A percentile compares a stretch with the other conserved stretches of the same genome.
Conservation (phyloP, 2,888 invertebrate genomes). For the Phalangium opilio region DNA sequence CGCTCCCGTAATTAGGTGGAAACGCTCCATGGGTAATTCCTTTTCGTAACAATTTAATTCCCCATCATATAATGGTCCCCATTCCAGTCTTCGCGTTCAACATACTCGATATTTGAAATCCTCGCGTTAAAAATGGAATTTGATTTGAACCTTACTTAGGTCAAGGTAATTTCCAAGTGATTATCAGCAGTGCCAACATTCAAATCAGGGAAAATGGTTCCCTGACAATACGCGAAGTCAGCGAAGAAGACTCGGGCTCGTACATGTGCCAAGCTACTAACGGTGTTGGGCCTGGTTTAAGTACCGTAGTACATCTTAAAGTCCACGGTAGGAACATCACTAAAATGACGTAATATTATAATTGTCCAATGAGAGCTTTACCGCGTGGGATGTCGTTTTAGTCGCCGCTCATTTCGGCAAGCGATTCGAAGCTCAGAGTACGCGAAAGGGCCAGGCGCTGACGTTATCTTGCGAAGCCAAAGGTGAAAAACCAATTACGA, state of each 20-base stretch:
- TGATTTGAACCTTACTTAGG: not conserved
- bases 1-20: conserved; percentile 27
- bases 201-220: conserved; percentile 22
- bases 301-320: conserved; percentile 20
- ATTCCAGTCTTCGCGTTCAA: not conserved
- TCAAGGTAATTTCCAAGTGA: conserved; percentile 17
- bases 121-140: not conserved
- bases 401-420: conserved; percentile 19
- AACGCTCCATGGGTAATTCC: conserved; percentile 27
- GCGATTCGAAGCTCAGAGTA: conserved; percentile 15
- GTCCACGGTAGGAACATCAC: conserved; percentile 16
- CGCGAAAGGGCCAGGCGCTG: conserved; percentile 14
- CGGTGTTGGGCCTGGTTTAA: conserved; percentile 21
- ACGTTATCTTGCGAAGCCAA: conserved; percentile 13
- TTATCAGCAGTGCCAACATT: conserved; percentile 21
- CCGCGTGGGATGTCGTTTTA: not conserved
- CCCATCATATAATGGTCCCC: too few relatives aligned
- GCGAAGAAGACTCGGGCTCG: conserved; percentile 18
- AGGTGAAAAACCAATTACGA: conserved; percentile 31
- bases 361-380: not conserved
- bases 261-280: conserved; percentile 22
- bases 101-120: not conserved
- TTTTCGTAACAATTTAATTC: too few relatives aligned
- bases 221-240: conserved; percentile 19
- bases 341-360: not conserved